Evolutionary conservation across 2,888 invertebrate genomes (phyloP), one percentile per base, ranked within the genome.

Genomic region (Hirtodrosophila confusa): DNA sequence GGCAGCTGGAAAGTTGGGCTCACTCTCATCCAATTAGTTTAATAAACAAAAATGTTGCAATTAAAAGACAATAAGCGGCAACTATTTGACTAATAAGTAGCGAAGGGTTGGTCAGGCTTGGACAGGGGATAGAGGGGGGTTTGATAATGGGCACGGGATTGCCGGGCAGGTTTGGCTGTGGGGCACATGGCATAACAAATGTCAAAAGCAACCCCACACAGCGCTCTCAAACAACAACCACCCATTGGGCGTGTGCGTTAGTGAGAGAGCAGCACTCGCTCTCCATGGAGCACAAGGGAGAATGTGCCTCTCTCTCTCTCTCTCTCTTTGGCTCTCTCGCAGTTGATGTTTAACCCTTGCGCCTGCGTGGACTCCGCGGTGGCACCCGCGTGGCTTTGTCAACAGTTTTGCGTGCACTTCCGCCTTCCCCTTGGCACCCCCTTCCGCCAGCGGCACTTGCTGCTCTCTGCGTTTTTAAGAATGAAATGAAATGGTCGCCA

Each of bases 51-150:
- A 70, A 56, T 79, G 67, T 47, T 66, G 70, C 60, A 78, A 79
- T 80, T 80, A 80, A 78, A 79, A 80, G 75, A 75, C 75, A 67
- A 79, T 79, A 75, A 80, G 82, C 72, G 49, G 65, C 75, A 68
- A 64, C 79, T 63, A 64, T 64, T 63, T 61, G 63, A 48, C 67
- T 54, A 67, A 62, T 65, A 64, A 58, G 61, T 67, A 56, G 43
- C 40, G 33, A 61, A 47, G 70, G 45, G 57, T 49, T 39, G 36
- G 37, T 17, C 17, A 17, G 17, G 17, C 17, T 17, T 17, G 17
- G 17, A 1, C 17, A 17, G 41, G 41, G 50, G 60, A 10, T 0
- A 6, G n/a, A 7, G 23, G 33, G 27, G 9, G 3, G 27, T 3
- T 35, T 53, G 62, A 72, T 64, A 62, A 66, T 70, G 71, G 63